Evolutionary conservation across 2,797 vertebrate genomes (phyloP), one percentile per base, ranked within the genome.

Genomic region (Nannoperca australis): DNA sequence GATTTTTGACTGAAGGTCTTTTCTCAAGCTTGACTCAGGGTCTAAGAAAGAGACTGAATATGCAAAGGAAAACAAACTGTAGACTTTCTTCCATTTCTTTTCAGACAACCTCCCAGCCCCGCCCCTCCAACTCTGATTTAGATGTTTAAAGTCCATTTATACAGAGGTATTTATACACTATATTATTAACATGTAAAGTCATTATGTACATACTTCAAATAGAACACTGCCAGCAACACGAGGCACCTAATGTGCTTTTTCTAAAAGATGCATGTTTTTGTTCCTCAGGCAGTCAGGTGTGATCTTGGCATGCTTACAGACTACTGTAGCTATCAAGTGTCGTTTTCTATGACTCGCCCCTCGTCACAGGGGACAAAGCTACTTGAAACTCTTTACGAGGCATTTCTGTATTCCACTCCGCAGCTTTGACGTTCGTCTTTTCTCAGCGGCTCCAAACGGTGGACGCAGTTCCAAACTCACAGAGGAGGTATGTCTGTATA

Each of bases 21-120:
- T 95, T 96, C 95, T 91, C 94, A 95, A 96, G 96, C 95, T 97
- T 95, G 97, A 98, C 97, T 99, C 97, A 98, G 97, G 98, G 97
- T 95, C 96, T 96, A 93, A 96, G 93, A 96, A 95, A 95, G 95
- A 90, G 96, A 97, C 92, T 90, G 89, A 92, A 92, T 93, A 95
- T 97, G 96, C 97, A 97, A 98, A 97, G 96, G 97, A 97, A 92
- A 83, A 86, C 62, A 90, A 92, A 91, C 86, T 90, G 84, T 88
- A 91, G 85, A 90, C 83, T 85, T 96, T 97, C 96, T 94, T 95
- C 96, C 97, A 96, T 95, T 86, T 95, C 94, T 94, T 96, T 96
- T 79, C 54, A 51, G 84, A 81, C 84, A 42, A 65, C 8, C 9
- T 56, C 79, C 77, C 49, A 34, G 20, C 63, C 69, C 93, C 73